phyloP scores from a whole-genome alignment of 2,888 invertebrate genomes.

The Eucera pruinosa region DNA sequence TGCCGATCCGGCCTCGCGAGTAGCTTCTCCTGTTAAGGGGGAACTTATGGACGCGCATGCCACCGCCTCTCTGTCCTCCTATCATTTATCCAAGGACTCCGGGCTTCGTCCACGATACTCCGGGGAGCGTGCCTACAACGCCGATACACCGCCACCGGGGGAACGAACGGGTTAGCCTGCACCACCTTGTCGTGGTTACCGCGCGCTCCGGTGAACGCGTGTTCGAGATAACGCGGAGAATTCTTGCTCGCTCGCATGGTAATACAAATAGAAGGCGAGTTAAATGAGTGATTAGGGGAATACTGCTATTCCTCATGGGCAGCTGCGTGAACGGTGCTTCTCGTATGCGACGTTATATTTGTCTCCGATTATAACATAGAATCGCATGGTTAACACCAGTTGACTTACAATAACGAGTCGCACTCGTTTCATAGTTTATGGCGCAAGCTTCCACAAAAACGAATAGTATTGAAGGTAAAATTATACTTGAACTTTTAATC shows the following conservation, averaged over 20 bases:
- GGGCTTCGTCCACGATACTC: constrained; percentile 4
- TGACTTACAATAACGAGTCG: too few species aligned
- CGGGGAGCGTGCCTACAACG: constrained; percentile 11
- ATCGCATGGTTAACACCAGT: too few species aligned
- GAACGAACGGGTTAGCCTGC: neutral
- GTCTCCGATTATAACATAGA: too few species aligned
- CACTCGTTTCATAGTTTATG: too few species aligned
- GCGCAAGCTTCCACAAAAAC: too few species aligned
- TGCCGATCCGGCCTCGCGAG: constrained; percentile 57
- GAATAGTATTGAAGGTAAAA: too few species aligned
- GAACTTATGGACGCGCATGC: constrained; percentile 28
- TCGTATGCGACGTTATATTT: neutral
- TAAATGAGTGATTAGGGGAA: constrained; percentile 7
- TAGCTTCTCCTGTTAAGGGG: constrained; percentile 45
- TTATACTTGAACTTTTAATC: too few species aligned
- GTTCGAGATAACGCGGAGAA: constrained; percentile 11
- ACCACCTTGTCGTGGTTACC: neutral
- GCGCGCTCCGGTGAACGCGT: neutral
- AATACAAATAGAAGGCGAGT: neutral
- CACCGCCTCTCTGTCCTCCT: constrained; percentile 29
- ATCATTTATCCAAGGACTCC: constrained; percentile 42
- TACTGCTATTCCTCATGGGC: neutral
- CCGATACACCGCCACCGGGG: neutral
- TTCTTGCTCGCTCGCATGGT: neutral
- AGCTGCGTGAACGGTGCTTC: neutral